Percentiles rank a stretch among this genome's conserved stretches.
Conservation (phyloP, 2,113 vertebrate species). For the Lamprotornis superbus region DNA sequence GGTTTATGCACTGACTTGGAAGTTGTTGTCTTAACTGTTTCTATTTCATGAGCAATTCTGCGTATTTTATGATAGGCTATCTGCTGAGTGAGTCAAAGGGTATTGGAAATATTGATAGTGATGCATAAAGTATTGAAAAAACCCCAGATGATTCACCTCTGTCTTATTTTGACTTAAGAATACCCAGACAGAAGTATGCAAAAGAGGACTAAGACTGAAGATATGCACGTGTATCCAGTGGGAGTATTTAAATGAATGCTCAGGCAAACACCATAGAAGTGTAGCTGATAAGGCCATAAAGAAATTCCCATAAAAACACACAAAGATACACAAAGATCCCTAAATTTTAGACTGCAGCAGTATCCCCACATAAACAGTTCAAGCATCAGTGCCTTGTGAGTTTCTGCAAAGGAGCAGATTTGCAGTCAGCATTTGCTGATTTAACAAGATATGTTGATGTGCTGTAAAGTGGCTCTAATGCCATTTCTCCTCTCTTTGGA, state of each 20-base stretch:
- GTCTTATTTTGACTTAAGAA: slow-evolving; percentile 27
- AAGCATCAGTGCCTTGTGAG: neutral
- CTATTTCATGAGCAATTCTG: neutral
- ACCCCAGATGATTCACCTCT: slow-evolving; percentile 37
- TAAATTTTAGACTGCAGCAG: neutral
- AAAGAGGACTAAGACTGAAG: neutral
- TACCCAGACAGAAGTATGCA: slow-evolving; percentile 3
- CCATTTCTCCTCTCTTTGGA: neutral
- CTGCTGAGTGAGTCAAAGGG: slow-evolving; percentile 22
- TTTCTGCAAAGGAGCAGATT: neutral
- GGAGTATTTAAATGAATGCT: neutral
- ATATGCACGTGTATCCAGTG: neutral
- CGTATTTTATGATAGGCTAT: neutral
- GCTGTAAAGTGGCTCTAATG: neutral
- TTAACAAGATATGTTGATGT: neutral
- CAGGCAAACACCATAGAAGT: neutral
- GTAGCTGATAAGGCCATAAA: neutral
- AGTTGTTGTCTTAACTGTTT: neutral
- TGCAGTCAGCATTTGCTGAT: slow-evolving; percentile 21
- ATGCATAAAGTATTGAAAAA: slow-evolving; percentile 7
- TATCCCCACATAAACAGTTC: neutral
- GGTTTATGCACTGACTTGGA: neutral
- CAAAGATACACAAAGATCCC: neutral
- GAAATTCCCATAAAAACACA: neutral
- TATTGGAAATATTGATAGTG: slow-evolving; percentile 20